Conservation (phyloP, 2,797 vertebrate genomes). For the Phoxinus dragarum region DNA sequence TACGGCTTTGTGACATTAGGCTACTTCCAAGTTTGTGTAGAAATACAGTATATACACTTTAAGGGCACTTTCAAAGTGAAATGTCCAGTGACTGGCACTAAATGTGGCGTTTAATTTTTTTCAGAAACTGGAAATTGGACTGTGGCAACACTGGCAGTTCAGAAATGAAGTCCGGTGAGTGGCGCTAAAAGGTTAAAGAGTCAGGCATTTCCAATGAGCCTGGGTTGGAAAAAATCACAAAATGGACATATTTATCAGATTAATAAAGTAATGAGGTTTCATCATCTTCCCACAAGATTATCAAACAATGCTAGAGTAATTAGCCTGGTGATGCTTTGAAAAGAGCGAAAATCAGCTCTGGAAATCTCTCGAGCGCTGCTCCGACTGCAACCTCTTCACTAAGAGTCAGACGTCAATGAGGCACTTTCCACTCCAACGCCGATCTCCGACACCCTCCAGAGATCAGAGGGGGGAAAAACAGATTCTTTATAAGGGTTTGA, state of each 20-base stretch:
- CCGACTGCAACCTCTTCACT: neutral
- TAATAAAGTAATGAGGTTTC: conserved; percentile 1
- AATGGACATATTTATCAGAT: neutral
- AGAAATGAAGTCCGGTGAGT: neutral
- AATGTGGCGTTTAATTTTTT: neutral
- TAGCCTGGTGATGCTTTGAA: neutral
- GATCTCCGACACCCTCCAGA: conserved; percentile 6
- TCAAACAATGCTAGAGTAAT: conserved; percentile 3
- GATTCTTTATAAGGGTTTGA: conserved; percentile 21
- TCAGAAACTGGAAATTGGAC: neutral
- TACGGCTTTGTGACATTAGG: neutral
- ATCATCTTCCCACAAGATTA: conserved; percentile 2
- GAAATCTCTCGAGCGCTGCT: neutral
- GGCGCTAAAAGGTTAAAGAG: neutral
- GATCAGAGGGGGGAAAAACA: no score
- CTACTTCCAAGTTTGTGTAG: neutral
- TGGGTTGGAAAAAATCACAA: neutral
- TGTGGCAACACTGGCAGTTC: neutral
- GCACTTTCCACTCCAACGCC: conserved; percentile 20
- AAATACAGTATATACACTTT: neutral
- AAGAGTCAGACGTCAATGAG: conserved; percentile 14
- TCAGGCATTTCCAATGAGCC: neutral
- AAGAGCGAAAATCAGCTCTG: conserved; percentile 22
- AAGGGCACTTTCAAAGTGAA: neutral
- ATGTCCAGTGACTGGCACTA: neutral